Evolutionary conservation across 2,113 vertebrate genomes (phyloP).

Genomic region (Ondatra zibethicus): DNA sequence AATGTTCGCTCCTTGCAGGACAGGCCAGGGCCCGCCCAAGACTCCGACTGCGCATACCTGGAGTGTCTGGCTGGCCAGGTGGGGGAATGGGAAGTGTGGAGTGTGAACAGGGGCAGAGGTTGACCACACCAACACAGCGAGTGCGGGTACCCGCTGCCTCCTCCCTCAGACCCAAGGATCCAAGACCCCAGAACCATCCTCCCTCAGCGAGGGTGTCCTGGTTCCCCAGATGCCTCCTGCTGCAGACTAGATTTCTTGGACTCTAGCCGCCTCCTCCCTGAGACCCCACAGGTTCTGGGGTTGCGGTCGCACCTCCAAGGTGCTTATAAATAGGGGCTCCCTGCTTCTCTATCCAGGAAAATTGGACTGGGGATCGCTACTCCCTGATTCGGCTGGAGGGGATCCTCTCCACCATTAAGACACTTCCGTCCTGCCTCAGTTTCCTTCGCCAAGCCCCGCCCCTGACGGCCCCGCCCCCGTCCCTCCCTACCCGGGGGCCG

Average conservation of each 20-base stretch:
- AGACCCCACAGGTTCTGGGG: neutral
- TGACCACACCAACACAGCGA: neutral
- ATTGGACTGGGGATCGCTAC: neutral
- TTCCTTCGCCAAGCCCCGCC: constrained; percentile 79
- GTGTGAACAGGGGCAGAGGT: neutral
- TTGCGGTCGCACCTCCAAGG: neutral
- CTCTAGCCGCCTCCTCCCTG: neutral
- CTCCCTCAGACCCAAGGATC: neutral
- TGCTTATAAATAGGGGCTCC: neutral
- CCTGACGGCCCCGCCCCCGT: constrained; percentile 68
- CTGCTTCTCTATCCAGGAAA: neutral
- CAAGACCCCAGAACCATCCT: neutral
- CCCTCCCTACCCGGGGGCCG: constrained; percentile 77
- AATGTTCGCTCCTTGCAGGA: constrained; percentile 75
- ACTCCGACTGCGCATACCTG: constrained; percentile 75
- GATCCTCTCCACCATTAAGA: rapidly evolving
- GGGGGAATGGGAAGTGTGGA: constrained; percentile 37
- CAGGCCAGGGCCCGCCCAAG: constrained; percentile 80
- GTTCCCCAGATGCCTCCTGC: neutral
- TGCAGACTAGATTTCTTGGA: neutral
- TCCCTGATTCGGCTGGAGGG: neutral
- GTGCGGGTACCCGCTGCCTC: neutral
- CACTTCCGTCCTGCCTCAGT: constrained; percentile 75
- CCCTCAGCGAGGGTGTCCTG: neutral
- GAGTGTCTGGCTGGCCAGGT: constrained; percentile 64